phyloP scores from a whole-genome alignment of 2,797 vertebrate species.

The Paratrypauchen microcephalus region DNA sequence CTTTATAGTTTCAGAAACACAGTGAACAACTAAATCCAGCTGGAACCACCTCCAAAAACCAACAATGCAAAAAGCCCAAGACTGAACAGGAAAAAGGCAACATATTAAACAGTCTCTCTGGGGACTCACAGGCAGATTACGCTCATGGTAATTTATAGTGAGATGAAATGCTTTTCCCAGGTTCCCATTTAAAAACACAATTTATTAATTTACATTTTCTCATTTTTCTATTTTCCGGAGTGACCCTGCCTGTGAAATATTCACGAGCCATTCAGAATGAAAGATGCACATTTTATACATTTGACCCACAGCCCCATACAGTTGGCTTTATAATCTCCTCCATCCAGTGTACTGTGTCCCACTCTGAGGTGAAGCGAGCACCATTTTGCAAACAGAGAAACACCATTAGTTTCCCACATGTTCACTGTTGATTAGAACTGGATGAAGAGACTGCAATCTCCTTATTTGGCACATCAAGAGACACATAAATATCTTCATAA shows the following conservation, averaged over 20 bases:
- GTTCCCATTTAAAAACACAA: slow-evolving; percentile 67
- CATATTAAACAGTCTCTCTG: slow-evolving; percentile 37
- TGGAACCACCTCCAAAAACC: slow-evolving; percentile 42
- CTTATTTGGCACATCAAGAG: slow-evolving; percentile 64
- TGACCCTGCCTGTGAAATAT: slow-evolving; percentile 76
- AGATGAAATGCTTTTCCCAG: slow-evolving; percentile 62
- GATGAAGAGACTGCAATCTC: slow-evolving; percentile 70
- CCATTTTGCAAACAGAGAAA: slow-evolving; percentile 61
- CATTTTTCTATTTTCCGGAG: slow-evolving; percentile 42
- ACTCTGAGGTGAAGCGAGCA: slow-evolving; percentile 62
- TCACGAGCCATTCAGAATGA: slow-evolving; percentile 80
- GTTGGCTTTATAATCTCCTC: slow-evolving; percentile 61
- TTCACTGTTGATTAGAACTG: slow-evolving; percentile 69
- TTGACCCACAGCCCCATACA: slow-evolving; percentile 69
- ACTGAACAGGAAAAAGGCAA: slow-evolving; percentile 32
- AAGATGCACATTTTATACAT: slow-evolving; percentile 75
- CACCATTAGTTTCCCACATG: slow-evolving; percentile 72
- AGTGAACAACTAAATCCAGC: slow-evolving; percentile 54
- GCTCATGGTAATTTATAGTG: slow-evolving; percentile 66
- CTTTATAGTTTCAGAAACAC: slow-evolving; percentile 57
- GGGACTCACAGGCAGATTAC: slow-evolving; percentile 65
- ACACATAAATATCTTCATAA: slow-evolving; percentile 67
- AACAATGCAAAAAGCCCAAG: slow-evolving; percentile 47
- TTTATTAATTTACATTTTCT: slow-evolving; percentile 71
- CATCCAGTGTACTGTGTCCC: slow-evolving; percentile 57